Base-by-base conservation (phyloP, 2,113 vertebrate species). In the Ptychochromis oligacanthus region DNA sequence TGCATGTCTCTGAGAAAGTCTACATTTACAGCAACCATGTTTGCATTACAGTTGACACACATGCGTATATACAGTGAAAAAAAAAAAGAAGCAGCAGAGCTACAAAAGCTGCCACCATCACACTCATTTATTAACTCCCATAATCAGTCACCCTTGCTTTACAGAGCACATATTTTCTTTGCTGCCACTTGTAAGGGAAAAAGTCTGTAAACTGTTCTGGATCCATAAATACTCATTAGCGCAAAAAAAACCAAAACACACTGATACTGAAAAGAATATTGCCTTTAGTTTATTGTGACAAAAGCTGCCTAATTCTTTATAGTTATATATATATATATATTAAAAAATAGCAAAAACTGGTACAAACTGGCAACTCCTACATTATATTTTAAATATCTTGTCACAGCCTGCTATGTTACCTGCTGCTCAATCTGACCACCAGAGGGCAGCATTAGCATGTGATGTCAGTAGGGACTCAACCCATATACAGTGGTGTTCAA, bases 391-490 rank as follows among this genome's bases (percentile, higher is more conserved):
- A 52, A 18, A 52, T 52, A 52, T 8, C 67, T 31, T 36, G 36
- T 6, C 36, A 36, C 2, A 36, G 36, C 36, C 24, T 52, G 6
- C 4, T 72, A 3, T 12, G 5, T 12, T 20, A 79, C 1, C 5
- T 65, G 31, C 55, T 87, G 49, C n/a, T 72, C 76, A 17, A 34
- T 0, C 46, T 74, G 49, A 40, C 89, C 95, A 94, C 88, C 24
- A 95, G 94, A 81, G 86, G 92, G 93, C 77, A 90, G 72, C 87
- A 91, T 61, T 64, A 31, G 95, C 97, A 96, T 96, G 96, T 96
- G 91, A 97, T 17, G 46, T 18, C 26, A 72, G 67, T 34, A 18
- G 46, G 46, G 67, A 72, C 67, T 72, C 67, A 78, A 31, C 20
- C 40, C 55, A n/a, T 8, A n/a, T 72, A 72, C 18, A 72, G 46